Evolutionary conservation across 2,888 invertebrate species (phyloP), one percentile per base, ranked within the genome.

Genomic region (Drosophila hawaiiensis): DNA sequence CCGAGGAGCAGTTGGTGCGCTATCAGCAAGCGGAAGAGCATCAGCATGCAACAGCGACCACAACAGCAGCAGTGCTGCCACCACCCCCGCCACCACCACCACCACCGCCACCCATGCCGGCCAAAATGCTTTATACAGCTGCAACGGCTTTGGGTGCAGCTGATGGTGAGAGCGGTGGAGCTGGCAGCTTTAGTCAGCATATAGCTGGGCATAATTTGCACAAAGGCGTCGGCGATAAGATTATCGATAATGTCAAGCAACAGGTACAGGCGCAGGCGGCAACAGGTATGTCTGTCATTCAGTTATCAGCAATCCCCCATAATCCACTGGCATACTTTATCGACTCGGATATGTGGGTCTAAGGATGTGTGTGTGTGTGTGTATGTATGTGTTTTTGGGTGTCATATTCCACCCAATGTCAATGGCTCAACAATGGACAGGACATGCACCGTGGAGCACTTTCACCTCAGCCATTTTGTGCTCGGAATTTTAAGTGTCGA

Each of bases 1-100:
- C 95, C 58, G 95, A 95, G 90, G 92, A 92, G 70, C 92, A 93
- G 63, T 91, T 93, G 68, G 90, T 93, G 69, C 91, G 76, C 39
- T 91, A 84, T 71, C 90, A 91, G 71, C 87, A 76, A 75, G 56
- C 76, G 60, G 76, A 80, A 59, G 62, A 69, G n/a, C 59, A 28
- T 14, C 55, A 47, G 22, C 25, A 65, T 53, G 67, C 76, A 37
- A 29, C 70, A 19, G 63, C 70, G 69, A 60, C 58, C 16, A 90
- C 92, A 9, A 83, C 91, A n/a, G 84, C 70, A 33, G 35, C 72
- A 6, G 60, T 92, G 19, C 86, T 91, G 1, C 84, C 92, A 1
- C 87, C 93, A 5, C 92, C 92, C 2, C 92, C 93, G 0, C 91
- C 76, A 10, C 67, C 76, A 6, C 76, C 92, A 5, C 91, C 92